Evolutionary conservation across 2,113 vertebrate species (phyloP).

Genomic region (Cygnus atratus): DNA sequence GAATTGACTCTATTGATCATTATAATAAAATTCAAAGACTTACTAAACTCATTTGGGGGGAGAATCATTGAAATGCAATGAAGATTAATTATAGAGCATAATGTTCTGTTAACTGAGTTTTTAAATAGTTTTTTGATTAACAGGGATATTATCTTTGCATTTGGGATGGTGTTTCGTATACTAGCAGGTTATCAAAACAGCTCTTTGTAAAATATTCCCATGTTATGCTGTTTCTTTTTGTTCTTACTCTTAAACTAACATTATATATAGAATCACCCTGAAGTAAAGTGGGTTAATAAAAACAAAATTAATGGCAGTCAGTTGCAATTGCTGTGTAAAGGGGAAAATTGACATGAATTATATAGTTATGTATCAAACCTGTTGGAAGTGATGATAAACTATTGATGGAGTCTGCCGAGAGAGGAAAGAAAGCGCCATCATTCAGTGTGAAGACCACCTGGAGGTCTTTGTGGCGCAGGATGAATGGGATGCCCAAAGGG

Average conservation of each 20-base stretch:
- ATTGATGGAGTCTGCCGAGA: conserved; percentile 5
- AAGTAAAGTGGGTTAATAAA: conserved; percentile 58
- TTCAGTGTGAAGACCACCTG: not conserved
- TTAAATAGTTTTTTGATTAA: conserved; percentile 84
- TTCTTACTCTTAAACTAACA: conserved; percentile 13
- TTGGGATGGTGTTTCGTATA: conserved; percentile 63
- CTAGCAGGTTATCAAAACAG: conserved; percentile 66
- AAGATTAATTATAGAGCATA: conserved; percentile 83
- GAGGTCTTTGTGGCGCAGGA: conserved; percentile 1
- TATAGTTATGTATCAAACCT: conserved; percentile 53
- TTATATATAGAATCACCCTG: not conserved
- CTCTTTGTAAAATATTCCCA: conserved; percentile 26
- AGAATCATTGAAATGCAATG: conserved; percentile 74
- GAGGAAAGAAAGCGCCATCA: conserved; percentile 32
- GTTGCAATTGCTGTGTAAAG: conserved; percentile 44
- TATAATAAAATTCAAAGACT: conserved; percentile 74
- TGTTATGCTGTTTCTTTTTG: conserved; percentile 39
- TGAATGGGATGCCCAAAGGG: not conserved
- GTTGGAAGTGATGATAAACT: conserved; percentile 65
- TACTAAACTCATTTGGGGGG: conserved; percentile 68
- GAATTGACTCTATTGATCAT: conserved; percentile 79
- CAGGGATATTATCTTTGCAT: conserved; percentile 75
- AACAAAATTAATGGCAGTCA: conserved; percentile 56
- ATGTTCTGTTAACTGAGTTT: conserved; percentile 83
- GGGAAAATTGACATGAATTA: conserved; percentile 72